phyloP scores from a whole-genome alignment of 2,888 invertebrate genomes.

The Rhopalosiphum nymphaeae region DNA sequence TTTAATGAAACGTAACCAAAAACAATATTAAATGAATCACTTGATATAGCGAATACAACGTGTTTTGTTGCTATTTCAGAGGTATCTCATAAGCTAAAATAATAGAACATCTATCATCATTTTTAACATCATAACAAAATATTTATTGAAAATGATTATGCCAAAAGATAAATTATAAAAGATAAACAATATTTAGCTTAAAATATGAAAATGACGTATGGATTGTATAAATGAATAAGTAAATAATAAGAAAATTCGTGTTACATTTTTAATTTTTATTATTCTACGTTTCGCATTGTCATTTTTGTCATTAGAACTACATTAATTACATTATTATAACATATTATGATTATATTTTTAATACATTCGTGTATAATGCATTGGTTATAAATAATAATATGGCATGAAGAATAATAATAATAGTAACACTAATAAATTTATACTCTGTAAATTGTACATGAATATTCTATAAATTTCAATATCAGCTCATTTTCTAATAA shows the following conservation, averaged over 20 bases:
- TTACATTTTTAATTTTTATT: too few relatives aligned
- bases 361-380: too few relatives aligned
- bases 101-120: background rate
- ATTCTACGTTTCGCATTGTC: too few relatives aligned
- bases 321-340: too few relatives aligned
- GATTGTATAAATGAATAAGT: background rate
- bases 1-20: constrained; percentile 32
- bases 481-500: background rate
- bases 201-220: background rate
- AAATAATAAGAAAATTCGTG: background rate
- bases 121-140: background rate
- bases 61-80: background rate
- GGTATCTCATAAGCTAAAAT: background rate
- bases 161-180: background rate
- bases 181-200: background rate
- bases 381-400: too few relatives aligned
- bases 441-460: background rate
- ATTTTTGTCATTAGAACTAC: too few relatives aligned
- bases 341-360: too few relatives aligned
- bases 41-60: background rate
- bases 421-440: background rate
- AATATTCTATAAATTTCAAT: too few relatives aligned
- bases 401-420: too few relatives aligned
- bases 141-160: background rate
- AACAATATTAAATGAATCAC: constrained; percentile 30